phyloP scores from a whole-genome alignment of 2,113 vertebrate species.

The Leucopternis melanops region DNA sequence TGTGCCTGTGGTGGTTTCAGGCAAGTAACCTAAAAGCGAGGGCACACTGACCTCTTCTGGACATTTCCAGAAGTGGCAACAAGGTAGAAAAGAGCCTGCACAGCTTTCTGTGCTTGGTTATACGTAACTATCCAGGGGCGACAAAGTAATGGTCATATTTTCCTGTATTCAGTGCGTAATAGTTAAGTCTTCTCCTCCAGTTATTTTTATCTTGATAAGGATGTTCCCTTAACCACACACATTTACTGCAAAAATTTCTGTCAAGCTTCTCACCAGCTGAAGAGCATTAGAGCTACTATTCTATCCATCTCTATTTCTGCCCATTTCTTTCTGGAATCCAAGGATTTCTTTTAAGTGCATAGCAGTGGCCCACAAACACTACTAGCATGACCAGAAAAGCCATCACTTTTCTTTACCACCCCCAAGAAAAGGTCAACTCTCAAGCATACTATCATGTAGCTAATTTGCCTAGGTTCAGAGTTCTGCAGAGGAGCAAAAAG shows the following conservation, averaged over 20 bases:
- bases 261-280: not conserved
- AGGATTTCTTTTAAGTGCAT: not conserved
- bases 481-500: not conserved
- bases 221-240: not conserved
- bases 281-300: not conserved
- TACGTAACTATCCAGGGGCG: rapidly evolving
- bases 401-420: not conserved
- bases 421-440: not conserved
- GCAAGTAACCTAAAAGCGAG: not conserved
- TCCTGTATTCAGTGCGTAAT: not conserved
- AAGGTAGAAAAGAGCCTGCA: not conserved
- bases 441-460: not conserved
- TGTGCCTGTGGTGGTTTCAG: too few species aligned
- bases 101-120: too few species aligned
- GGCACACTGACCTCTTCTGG: conserved; percentile 41
- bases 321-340: not conserved
- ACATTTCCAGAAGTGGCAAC: not conserved
- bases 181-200: not conserved
- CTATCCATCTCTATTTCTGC: not conserved
- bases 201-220: not conserved
- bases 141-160: rapidly evolving
- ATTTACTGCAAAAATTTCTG: not conserved
- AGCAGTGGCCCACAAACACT: not conserved
- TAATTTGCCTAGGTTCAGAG: not conserved
- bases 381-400: not conserved